phyloP scores from a whole-genome alignment of 1,140 invertebrate species.

The Lordiphosa mommai region DNA sequence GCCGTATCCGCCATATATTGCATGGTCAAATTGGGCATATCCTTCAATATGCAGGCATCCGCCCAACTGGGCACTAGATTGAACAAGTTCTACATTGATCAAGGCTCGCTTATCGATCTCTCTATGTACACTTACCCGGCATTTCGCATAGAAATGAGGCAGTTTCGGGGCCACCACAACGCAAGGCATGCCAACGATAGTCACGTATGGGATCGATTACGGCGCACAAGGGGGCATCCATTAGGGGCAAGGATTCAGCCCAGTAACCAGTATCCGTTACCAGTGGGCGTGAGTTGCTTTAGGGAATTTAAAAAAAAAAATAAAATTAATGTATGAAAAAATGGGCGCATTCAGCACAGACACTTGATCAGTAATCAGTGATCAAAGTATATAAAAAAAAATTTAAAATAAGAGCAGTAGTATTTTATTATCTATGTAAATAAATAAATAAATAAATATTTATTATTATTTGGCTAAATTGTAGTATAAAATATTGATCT shows the following conservation, averaged over 20 bases:
- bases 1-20: slow-evolving; percentile 88
- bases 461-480: too few relatives aligned
- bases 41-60: slow-evolving; percentile 84
- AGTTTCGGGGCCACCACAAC: slow-evolving; percentile 86
- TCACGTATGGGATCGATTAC: slow-evolving; percentile 85
- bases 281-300: slow-evolving; percentile 81
- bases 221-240: slow-evolving; percentile 83
- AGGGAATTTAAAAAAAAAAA: not conserved
- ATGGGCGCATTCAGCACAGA: too few relatives aligned
- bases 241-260: slow-evolving; percentile 81
- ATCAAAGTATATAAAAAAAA: too few relatives aligned
- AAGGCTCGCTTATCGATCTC: too few relatives aligned
- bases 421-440: too few relatives aligned
- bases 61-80: slow-evolving; percentile 85
- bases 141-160: slow-evolving; percentile 88
- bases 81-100: not conserved
- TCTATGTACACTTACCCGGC: slow-evolving; percentile 83
- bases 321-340: too few relatives aligned
- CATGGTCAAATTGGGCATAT: slow-evolving; percentile 85
- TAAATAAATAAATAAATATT: too few relatives aligned
- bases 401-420: too few relatives aligned
- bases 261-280: slow-evolving; percentile 84
- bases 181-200: slow-evolving; percentile 85
- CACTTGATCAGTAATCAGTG: too few relatives aligned
- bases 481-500: too few relatives aligned